phyloP scores from a whole-genome alignment of 2,113 vertebrate genomes.

The Otolemur garnettii region DNA sequence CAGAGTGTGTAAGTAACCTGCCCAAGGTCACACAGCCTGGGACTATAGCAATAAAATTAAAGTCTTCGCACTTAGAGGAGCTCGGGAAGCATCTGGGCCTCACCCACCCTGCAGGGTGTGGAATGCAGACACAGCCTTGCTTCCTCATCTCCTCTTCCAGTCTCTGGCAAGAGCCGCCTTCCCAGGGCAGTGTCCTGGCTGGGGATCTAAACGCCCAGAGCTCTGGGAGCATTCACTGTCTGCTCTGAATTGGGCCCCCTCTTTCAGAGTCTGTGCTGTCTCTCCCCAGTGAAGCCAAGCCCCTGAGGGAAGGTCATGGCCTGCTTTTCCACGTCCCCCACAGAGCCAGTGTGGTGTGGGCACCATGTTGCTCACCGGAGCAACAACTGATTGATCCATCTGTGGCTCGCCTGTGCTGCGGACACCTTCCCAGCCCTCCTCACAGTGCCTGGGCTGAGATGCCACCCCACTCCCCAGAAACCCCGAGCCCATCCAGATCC shows the following conservation, averaged over 20 bases:
- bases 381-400: neutral
- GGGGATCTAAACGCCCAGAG: neutral
- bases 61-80: neutral
- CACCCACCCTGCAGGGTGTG: neutral
- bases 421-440: neutral
- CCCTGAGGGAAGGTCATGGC: constrained; percentile 39
- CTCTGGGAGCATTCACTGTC: neutral
- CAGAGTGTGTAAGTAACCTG: neutral
- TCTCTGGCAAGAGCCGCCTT: neutral
- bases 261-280: neutral
- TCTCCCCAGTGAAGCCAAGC: neutral
- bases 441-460: neutral
- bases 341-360: neutral
- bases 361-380: neutral
- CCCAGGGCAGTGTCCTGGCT: neutral
- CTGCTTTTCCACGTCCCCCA: neutral
- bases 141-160: neutral
- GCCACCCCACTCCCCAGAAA: neutral
- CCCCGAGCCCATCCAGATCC: rapidly evolving
- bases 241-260: neutral
- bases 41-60: neutral
- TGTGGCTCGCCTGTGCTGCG: constrained; percentile 2
- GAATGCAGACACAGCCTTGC: neutral
- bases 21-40: neutral
- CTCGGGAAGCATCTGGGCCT: neutral